A percentile compares a stretch with the other conserved stretches of the same genome.
Evolutionary conservation across 1,140 invertebrate genomes (phyloP).

Genomic region (Aphelenchoides fujianensis): DNA sequence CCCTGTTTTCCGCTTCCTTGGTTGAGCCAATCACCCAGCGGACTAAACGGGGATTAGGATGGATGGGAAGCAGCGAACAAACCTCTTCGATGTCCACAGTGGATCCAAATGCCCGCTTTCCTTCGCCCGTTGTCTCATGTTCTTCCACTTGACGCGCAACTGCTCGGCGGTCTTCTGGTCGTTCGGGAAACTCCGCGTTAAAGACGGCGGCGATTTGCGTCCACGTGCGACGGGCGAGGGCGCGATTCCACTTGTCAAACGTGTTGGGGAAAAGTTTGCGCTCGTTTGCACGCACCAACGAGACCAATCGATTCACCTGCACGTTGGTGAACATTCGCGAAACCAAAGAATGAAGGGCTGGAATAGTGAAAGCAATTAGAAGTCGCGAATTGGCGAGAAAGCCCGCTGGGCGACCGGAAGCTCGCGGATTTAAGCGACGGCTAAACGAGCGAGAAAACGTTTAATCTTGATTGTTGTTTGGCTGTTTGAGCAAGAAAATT

Average conservation of each 20-base stretch:
- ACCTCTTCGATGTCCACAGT: too few species aligned
- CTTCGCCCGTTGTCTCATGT: background rate
- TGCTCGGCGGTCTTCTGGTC: background rate
- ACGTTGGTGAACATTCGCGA: constrained; percentile 4
- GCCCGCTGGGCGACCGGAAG: too few species aligned
- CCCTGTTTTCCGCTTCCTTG: background rate
- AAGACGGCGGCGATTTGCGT: background rate
- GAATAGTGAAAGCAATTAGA: too few species aligned
- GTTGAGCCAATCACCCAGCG: background rate
- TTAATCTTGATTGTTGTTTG: too few species aligned
- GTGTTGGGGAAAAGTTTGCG: background rate
- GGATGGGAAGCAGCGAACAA: too few species aligned
- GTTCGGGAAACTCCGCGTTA: background rate
- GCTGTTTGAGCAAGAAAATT: too few species aligned
- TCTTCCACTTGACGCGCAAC: constrained; percentile 12
- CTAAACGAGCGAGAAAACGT: too few species aligned
- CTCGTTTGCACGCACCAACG: background rate
- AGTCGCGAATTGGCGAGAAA: too few species aligned
- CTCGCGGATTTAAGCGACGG: too few species aligned
- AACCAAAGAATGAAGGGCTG: too few species aligned
- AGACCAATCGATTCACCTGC: background rate
- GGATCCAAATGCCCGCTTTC: background rate
- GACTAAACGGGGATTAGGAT: background rate
- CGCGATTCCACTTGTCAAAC: background rate
- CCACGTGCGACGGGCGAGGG: background rate